Evolutionary conservation across 2,113 vertebrate species (phyloP).

Genomic region (Dinomys branickii): DNA sequence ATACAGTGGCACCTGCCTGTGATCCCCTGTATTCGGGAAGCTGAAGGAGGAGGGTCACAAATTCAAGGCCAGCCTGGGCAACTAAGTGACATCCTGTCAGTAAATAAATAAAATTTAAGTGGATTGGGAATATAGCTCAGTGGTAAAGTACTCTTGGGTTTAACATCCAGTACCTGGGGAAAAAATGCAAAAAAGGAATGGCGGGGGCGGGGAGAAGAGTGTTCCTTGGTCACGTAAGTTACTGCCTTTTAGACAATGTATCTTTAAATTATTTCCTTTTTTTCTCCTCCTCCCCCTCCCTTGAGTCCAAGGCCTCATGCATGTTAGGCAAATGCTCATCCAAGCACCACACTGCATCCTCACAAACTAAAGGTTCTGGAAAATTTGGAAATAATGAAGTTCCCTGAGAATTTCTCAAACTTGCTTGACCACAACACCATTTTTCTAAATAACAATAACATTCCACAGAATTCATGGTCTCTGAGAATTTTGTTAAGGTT

Average conservation of each 20-base stretch:
- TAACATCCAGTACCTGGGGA: neutral
- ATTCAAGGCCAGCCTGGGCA: neutral
- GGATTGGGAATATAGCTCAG: neutral
- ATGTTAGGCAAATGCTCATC: neutral
- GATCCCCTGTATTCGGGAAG: neutral
- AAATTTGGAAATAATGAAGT: neutral
- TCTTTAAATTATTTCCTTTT: neutral
- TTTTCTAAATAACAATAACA: slow-evolving; percentile 47
- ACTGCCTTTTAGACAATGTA: neutral
- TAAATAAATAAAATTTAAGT: neutral
- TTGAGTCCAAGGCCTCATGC: neutral
- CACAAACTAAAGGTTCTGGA: neutral
- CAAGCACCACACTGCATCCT: neutral
- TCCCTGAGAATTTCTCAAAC: slow-evolving; percentile 31
- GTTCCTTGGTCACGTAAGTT: neutral
- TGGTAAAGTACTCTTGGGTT: neutral
- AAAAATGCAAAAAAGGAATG: neutral
- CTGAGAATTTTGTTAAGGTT: slow-evolving; percentile 1
- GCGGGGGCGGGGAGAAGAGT: too few relatives aligned
- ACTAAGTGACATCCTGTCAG: neutral
- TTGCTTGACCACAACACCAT: slow-evolving; percentile 2
- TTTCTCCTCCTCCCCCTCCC: neutral
- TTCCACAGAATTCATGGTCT: slow-evolving; percentile 18
- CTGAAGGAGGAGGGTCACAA: neutral
- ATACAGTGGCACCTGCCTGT: neutral